Evolutionary conservation across 2,888 invertebrate genomes (phyloP).

Genomic region (Drosophila nigricruria): DNA sequence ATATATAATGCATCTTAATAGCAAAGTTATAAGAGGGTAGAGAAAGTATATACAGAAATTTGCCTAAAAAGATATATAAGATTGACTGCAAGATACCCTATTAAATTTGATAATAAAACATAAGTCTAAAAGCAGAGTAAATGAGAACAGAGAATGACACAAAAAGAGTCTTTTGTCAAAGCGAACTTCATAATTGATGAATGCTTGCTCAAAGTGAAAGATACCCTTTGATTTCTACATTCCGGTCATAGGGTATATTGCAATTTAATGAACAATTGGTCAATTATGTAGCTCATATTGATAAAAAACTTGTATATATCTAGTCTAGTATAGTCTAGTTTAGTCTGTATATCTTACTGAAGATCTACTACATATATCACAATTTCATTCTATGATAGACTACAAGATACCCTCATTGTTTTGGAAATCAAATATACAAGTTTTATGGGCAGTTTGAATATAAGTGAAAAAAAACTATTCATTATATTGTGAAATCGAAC

Average conservation of each 20-base stretch:
- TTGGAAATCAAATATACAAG: too few species aligned
- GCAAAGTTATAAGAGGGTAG: not conserved
- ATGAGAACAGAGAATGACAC: not conserved
- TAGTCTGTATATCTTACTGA: not conserved
- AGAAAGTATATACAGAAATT: not conserved
- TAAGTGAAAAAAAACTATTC: too few species aligned
- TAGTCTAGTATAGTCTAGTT: too few species aligned
- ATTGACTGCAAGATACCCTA: not conserved
- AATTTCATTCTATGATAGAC: not conserved
- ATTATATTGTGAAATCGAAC: too few species aligned
- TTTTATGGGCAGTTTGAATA: too few species aligned
- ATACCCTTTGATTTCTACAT: not conserved
- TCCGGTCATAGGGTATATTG: not conserved
- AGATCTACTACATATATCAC: not conserved
- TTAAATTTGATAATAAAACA: not conserved
- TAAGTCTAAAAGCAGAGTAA: not conserved
- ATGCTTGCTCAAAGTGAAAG: not conserved
- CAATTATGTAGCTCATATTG: not conserved
- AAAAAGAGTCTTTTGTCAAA: not conserved
- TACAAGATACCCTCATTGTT: too few species aligned
- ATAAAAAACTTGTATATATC: too few species aligned
- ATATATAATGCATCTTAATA: not conserved
- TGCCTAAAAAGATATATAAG: not conserved
- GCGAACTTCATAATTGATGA: not conserved
- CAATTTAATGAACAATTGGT: too few species aligned